Evolutionary conservation across 92 coral and sea anemone genomes (phyloP).

Genomic region (Diadumene lineata): DNA sequence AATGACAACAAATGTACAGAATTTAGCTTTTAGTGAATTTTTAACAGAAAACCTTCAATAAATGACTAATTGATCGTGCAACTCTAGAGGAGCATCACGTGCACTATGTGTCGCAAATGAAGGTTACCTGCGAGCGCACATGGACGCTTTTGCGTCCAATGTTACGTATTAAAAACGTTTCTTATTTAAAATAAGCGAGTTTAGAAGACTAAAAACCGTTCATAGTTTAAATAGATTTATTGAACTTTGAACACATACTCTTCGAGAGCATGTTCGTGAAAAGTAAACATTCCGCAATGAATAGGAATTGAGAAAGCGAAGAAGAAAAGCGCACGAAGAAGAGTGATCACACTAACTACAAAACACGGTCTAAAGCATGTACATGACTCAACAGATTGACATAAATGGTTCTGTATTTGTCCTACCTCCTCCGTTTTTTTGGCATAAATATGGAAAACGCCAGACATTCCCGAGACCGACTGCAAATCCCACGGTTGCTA

Average conservation of each 20-base stretch:
- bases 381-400: neutral
- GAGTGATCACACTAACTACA: too few relatives aligned
- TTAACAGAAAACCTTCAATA: neutral
- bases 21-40: neutral
- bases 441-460: slow-evolving; percentile 89
- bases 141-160: too few relatives aligned
- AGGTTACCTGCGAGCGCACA: too few relatives aligned
- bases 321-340: neutral
- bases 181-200: too few relatives aligned
- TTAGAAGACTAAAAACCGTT: neutral
- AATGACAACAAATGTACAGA: neutral
- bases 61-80: neutral
- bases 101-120: neutral
- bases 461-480: slow-evolving; percentile 95
- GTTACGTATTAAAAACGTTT: too few relatives aligned
- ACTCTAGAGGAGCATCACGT: slow-evolving; percentile 1
- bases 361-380: neutral
- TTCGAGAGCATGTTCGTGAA: neutral
- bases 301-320: neutral
- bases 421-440: slow-evolving; percentile 92
- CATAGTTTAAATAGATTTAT: too few relatives aligned
- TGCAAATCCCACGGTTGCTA: slow-evolving; percentile 86
- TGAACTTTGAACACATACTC: neutral
- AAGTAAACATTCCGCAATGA: slow-evolving; percentile 1
- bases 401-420: neutral